Evolutionary conservation across 2,797 vertebrate genomes (phyloP).

Genomic region (Mergus octosetaceus): DNA sequence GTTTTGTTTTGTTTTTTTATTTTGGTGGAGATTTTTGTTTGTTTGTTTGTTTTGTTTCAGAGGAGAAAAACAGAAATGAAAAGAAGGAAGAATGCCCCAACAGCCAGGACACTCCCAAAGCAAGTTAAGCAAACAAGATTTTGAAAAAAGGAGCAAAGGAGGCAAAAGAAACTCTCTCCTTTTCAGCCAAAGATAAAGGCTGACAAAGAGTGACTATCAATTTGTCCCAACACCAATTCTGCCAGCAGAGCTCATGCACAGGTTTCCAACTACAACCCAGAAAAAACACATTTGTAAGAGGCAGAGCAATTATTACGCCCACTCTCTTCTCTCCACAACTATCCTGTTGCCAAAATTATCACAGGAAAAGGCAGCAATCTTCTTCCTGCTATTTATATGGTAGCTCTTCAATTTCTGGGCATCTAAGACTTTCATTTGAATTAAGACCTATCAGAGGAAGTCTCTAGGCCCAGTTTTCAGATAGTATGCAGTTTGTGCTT

Average conservation of each 20-base stretch:
- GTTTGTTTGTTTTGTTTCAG: too few relatives aligned
- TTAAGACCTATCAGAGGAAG: background rate
- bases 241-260: background rate
- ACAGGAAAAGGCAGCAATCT: background rate
- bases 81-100: background rate
- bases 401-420: background rate
- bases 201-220: background rate
- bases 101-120: background rate
- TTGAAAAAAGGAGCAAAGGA: background rate
- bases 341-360: background rate
- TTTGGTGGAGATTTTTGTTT: too few relatives aligned
- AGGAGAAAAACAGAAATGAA: background rate
- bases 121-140: background rate
- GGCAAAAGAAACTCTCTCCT: background rate
- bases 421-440: background rate
- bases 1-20: too few relatives aligned
- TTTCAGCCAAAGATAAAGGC: background rate
- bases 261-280: background rate
- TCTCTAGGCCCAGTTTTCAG: background rate
- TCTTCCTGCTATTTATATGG: background rate
- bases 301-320: background rate
- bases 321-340: background rate
- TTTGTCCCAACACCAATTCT: background rate
- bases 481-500: rapidly evolving
- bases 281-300: background rate